Base-by-base conservation (phyloP, 2,797 vertebrate species). In the Hypotaenidia okinawae region DNA sequence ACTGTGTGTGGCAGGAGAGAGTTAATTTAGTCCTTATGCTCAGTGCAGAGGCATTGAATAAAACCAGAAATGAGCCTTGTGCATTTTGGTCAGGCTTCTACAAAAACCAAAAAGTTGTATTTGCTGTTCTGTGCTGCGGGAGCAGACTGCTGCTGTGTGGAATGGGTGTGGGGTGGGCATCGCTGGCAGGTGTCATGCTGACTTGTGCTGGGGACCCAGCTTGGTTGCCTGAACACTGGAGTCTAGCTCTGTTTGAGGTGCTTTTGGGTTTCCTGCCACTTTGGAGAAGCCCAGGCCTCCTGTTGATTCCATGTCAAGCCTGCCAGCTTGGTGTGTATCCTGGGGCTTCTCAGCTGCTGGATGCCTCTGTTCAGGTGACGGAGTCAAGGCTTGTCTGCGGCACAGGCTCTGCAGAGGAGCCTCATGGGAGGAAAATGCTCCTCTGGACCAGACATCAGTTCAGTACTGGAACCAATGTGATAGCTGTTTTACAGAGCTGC, bases 1-100 rank as follows among this genome's bases (percentile, higher is more conserved):
- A n/a, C 49, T n/a, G 1, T 6, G 5, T 0, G 0, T 57, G 72
- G 28, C 27, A 55, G 4, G 3, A 55, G 41, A 37, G 61, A 39
- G 22, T 84, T 90, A 32, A 67, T 59, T 55, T 58, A 51, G 49
- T 52, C 16, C 17, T 58, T 18, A 22, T 69, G 10, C 43, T 92
- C 24, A 12, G 35, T 24, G 64, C 35, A 37, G 64, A 33, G 27
- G 35, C 32, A 1, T 13, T 52, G 81, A 74, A 17, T 70, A 63
- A 63, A 68, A 9, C 10, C 43, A 82, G 54, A 37, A 70, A 35
- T 67, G 8, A 8, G 27, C 9, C 39, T 66, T 5, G 1, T 68
- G 67, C 2, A 0, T 73, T 82, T 63, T 54, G 8, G 30, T 55
- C 23, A 2, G 8, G 39, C 28, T 78, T 10, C 43, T 69, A 3